Conservation (phyloP, 2,113 vertebrate genomes). For the Nanorana parkeri region DNA sequence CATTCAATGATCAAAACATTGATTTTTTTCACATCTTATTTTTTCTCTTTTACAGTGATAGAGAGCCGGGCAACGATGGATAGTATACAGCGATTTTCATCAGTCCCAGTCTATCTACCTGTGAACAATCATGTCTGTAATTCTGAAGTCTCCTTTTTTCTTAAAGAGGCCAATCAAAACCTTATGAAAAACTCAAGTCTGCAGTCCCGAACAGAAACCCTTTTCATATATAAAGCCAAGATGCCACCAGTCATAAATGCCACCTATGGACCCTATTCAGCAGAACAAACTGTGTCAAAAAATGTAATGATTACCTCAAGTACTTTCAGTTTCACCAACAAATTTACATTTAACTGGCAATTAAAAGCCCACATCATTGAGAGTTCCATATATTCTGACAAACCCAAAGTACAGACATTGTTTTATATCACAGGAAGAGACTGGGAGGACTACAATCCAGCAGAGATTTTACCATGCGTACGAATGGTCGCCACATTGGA, state of each 20-base stretch:
- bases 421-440: conserved; percentile 88
- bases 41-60: conserved; percentile 70
- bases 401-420: conserved; percentile 87
- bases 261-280: conserved; percentile 87
- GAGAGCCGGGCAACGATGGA: conserved; percentile 72
- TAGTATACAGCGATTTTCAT: conserved; percentile 80
- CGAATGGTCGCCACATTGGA: conserved; percentile 84
- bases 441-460: conserved; percentile 78
- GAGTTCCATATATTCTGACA: conserved; percentile 79
- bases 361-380: conserved; percentile 83
- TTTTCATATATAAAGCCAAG: conserved; percentile 84
- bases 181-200: conserved; percentile 91
- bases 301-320: conserved; percentile 80
- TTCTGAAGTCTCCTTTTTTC: conserved; percentile 84
- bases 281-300: conserved; percentile 76
- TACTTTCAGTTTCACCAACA: conserved; percentile 66
- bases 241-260: conserved; percentile 81
- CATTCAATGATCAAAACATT: not conserved
- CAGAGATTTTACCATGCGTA: conserved; percentile 83
- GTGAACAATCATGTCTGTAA: conserved; percentile 77
- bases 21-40: not conserved
- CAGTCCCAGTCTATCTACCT: conserved; percentile 86
- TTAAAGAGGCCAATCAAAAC: conserved; percentile 92
- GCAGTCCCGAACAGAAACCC: conserved; percentile 82
- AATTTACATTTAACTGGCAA: conserved; percentile 82